These are phyloP conservation scores for Peromyscus maniculatus DNA, from an alignment of 2,113 vertebrate species.

Conservation along the genomic window DNA sequence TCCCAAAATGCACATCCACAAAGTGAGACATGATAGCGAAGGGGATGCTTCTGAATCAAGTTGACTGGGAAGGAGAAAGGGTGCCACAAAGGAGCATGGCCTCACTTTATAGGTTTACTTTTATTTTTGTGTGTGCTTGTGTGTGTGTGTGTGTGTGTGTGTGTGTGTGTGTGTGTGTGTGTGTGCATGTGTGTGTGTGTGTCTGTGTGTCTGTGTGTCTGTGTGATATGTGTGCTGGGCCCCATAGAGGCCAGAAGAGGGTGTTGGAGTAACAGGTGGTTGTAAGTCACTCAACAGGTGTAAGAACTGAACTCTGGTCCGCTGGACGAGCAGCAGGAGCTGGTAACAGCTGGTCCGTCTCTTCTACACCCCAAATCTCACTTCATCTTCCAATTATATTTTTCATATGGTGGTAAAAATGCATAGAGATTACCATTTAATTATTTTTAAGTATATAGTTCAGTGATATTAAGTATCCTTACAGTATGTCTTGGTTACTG, in stretches of 20 bases:
- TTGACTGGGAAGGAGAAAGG: slow-evolving; percentile 49
- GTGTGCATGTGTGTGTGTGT: background rate
- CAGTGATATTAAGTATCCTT: background rate
- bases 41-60: background rate
- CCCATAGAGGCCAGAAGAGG: background rate
- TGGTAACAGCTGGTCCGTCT: background rate
- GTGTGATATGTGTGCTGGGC: too few species aligned
- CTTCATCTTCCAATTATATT: slow-evolving; percentile 5
- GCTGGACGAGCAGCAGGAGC: background rate
- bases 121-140: background rate
- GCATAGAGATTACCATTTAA: background rate
- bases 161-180: background rate
- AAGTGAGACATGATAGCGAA: background rate
- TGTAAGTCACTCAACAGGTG: too few species aligned
- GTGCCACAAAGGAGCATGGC: background rate
- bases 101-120: background rate
- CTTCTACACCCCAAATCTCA: background rate
- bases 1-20: background rate
- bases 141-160: background rate
- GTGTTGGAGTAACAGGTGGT: background rate
- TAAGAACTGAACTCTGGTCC: background rate
- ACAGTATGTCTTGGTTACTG: background rate
- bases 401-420: background rate
- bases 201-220: background rate
- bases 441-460: slow-evolving; percentile 22